Base-by-base conservation (phyloP, 2,797 vertebrate species). In the Vultur gryphus region DNA sequence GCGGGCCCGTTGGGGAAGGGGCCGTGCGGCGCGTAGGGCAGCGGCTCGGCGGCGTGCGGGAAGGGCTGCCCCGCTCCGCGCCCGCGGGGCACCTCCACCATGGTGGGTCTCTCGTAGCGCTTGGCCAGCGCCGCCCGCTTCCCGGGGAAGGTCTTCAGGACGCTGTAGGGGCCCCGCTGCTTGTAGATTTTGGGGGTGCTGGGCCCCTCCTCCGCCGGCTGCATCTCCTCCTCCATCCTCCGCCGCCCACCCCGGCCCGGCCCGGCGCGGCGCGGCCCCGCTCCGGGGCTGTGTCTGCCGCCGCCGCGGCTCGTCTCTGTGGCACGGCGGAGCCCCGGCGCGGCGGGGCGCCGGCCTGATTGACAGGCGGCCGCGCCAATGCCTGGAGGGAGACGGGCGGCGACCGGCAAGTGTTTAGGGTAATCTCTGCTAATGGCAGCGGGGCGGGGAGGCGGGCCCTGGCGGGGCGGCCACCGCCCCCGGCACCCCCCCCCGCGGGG, bases 321-420 rank as follows among this genome's bases (percentile, higher is more conserved):
- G 97, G 96, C 97, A 95, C 97, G 94, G 97, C 97, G 93, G 97
- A 96, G 97, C 97, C 97, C 97, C 97, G 97, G 97, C 92, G 97
- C 96, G 95, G 97, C 95, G 98, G 98, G 97, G 98, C 98, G 98
- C 98, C 98, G 96, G 97, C 94, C 98, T 99, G 98, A 99, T 98
- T 99, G 99, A 99, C 99, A 99, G 97, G 97, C 98, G 95, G 96
- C 97, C 97, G 97, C 98, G 98, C 99, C 99, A 99, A 99, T 99
- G 99, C 99, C 99, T 99, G 98, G 97, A 98, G 98, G 98, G 98
- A 98, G 98, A 97, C 97, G 97, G 98, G 97, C 97, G 97, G 97
- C 91, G 91, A 97, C 90, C 97, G 97, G 95, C 98, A 57, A 97
- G 97, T 94, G 97, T 97, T 98, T 97, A 95, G 97, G 98, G 98